Evolutionary conservation across 2,797 vertebrate species (phyloP).

Genomic region (Ctenopoma kingsleyae): DNA sequence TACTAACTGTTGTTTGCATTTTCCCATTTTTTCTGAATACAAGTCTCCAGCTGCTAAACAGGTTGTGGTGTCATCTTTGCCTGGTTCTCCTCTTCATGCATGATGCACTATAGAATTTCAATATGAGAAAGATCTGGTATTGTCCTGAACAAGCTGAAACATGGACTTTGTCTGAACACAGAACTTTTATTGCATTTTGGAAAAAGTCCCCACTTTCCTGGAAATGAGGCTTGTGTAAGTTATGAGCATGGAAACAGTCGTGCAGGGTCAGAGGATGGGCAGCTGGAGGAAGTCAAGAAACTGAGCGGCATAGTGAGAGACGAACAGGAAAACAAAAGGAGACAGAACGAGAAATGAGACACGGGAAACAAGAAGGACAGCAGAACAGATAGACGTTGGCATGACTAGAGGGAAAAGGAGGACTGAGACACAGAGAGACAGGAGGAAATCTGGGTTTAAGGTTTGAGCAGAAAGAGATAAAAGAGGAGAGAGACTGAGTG

Average conservation of each 20-base stretch:
- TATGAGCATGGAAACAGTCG: not conserved
- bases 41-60: too few species aligned
- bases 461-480: constrained; percentile 6
- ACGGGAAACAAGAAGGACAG: constrained; percentile 28
- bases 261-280: not conserved
- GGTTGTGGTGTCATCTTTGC: too few species aligned
- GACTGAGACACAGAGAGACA: not conserved
- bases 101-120: too few species aligned
- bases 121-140: too few species aligned
- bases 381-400: not conserved
- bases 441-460: not conserved
- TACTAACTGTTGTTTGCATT: too few species aligned
- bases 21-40: too few species aligned
- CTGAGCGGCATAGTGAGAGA: not conserved
- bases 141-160: too few species aligned
- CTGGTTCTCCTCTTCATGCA: too few species aligned
- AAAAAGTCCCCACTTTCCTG: too few species aligned
- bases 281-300: not conserved
- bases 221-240: not conserved
- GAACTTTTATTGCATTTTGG: too few species aligned
- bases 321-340: constrained; percentile 7
- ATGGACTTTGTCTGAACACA: too few species aligned
- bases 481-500: constrained; percentile 2
- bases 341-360: constrained; percentile 15
- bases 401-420: not conserved